phyloP scores from a whole-genome alignment of 2,797 vertebrate genomes.

The Amblyopsis hoosieri region DNA sequence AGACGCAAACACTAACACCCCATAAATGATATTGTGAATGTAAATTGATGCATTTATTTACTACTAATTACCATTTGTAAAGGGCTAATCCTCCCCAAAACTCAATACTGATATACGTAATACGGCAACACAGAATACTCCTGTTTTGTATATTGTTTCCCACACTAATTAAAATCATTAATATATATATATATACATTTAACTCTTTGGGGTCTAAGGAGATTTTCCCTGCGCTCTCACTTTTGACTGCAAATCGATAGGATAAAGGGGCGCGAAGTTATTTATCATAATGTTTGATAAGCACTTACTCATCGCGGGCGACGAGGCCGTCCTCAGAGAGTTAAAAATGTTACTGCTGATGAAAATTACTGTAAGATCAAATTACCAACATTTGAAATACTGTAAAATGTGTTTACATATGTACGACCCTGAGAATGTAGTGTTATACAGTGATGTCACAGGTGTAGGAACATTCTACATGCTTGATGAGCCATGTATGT shows the following conservation, averaged over 20 bases:
- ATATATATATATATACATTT: background rate
- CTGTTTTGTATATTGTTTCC: constrained; percentile 41
- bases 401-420: constrained; percentile 3
- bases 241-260: no score
- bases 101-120: no score
- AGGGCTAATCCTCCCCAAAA: constrained; percentile 13
- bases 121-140: constrained; percentile 23
- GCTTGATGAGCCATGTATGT: constrained; percentile 41
- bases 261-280: no score
- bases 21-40: no score
- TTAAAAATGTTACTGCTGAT: background rate
- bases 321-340: no score
- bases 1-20: no score
- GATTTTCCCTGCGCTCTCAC: no score
- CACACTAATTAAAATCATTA: constrained; percentile 30
- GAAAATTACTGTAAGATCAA: background rate
- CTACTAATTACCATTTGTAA: constrained; percentile 23
- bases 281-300: no score
- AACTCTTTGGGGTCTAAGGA: no score
- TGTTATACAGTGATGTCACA: constrained; percentile 28
- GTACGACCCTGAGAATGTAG: constrained; percentile 6
- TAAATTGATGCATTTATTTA: no score
- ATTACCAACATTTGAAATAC: no score
- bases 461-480: constrained; percentile 25
- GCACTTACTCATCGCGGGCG: no score